Conservation (phyloP, 2,113 vertebrate species). For the Ceuthmochares aereus region DNA sequence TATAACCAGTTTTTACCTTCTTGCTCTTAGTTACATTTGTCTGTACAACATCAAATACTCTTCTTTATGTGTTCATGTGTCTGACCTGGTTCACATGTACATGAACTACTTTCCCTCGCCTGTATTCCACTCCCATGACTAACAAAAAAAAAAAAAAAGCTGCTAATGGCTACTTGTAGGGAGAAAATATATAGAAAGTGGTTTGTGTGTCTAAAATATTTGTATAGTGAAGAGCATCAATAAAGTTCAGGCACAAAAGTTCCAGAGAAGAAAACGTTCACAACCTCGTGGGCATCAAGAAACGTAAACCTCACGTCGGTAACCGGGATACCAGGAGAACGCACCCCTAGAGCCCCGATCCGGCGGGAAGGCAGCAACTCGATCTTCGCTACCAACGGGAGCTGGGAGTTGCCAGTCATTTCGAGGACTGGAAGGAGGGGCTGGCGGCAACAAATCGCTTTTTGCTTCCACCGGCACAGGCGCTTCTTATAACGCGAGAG, state of each 20-base stretch:
- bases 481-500: background rate
- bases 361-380: background rate
- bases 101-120: background rate
- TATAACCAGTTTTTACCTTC: background rate
- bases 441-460: constrained; percentile 57
- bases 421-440: constrained; percentile 53
- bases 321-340: background rate
- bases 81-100: rapidly evolving
- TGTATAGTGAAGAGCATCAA: rapidly evolving
- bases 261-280: rapidly evolving
- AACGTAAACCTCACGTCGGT: background rate
- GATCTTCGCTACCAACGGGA: background rate
- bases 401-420: constrained; percentile 32
- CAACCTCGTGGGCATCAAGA: rapidly evolving
- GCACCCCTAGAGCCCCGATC: background rate
- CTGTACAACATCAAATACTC: rapidly evolving
- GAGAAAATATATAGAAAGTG: rapidly evolving
- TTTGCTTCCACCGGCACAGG: background rate
- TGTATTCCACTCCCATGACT: background rate
- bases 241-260: background rate
- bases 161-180: background rate
- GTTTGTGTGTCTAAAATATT: rapidly evolving
- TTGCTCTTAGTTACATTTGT: too few species aligned
- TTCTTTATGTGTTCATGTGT: rapidly evolving
- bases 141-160: background rate